Evolutionary conservation across 2,888 invertebrate genomes (phyloP).

Genomic region (Melanargia galathea): DNA sequence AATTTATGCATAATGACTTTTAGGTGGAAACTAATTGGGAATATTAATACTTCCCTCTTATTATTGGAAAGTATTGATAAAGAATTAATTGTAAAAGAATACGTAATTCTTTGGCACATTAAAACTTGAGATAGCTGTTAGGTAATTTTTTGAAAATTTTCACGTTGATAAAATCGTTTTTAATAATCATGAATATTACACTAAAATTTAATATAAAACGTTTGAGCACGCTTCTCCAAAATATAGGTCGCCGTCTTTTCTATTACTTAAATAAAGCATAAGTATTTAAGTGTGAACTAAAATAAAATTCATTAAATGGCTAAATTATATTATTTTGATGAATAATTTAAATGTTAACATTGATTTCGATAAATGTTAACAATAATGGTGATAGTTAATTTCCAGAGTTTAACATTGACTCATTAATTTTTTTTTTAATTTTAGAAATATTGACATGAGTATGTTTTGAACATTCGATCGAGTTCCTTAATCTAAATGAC

Average conservation of each 20-base stretch:
- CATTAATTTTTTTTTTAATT: slow-evolving; percentile 53
- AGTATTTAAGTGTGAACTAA: background rate
- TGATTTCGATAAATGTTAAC: slow-evolving; percentile 3
- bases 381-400: slow-evolving; percentile 38
- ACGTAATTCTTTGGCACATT: background rate
- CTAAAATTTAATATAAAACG: slow-evolving; percentile 20
- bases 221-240: slow-evolving; percentile 26
- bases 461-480: slow-evolving; percentile 72
- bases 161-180: slow-evolving; percentile 28
- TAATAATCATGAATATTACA: slow-evolving; percentile 19
- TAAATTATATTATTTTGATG: slow-evolving; percentile 12
- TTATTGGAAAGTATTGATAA: too few species aligned
- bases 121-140: background rate
- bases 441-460: slow-evolving; percentile 72
- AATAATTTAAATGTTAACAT: slow-evolving; percentile 12
- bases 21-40: background rate
- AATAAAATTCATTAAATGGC: background rate
- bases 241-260: slow-evolving; percentile 14
- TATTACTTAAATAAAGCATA: background rate
- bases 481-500: slow-evolving; percentile 58
- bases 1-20: too few species aligned
- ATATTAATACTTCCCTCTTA: too few species aligned
- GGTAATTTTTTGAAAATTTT: slow-evolving; percentile 4
- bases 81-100: background rate
- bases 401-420: slow-evolving; percentile 62